phyloP scores from a whole-genome alignment of 2,888 invertebrate species.

The Pheosia gnoma region DNA sequence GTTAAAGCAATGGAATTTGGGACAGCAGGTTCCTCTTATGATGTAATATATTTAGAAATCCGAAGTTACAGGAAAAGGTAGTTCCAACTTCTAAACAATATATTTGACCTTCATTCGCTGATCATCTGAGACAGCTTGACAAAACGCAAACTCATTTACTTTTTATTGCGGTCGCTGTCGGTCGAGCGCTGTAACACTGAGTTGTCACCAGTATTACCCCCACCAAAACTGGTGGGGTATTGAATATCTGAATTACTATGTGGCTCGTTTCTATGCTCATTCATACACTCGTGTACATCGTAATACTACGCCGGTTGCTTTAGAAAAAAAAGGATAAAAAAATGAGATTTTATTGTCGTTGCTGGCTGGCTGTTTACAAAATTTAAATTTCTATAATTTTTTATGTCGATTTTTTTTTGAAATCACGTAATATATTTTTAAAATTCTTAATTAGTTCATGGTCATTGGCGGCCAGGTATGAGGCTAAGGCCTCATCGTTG shows the following conservation, averaged over 20 bases:
- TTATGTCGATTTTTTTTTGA: slow-evolving; percentile 5
- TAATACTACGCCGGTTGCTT: slow-evolving; percentile 17
- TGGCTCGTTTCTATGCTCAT: slow-evolving; percentile 23
- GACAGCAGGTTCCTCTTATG: no score
- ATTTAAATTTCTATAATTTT: background rate
- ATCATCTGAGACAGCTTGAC: slow-evolving; percentile 5
- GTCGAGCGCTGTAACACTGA: background rate
- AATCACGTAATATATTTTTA: slow-evolving; percentile 5
- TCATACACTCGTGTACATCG: slow-evolving; percentile 34
- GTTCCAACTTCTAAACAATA: background rate
- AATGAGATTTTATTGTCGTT: slow-evolving; percentile 7
- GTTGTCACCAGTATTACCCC: slow-evolving; percentile 19
- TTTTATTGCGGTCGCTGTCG: slow-evolving; percentile 2
- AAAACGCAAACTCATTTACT: slow-evolving; percentile 3
- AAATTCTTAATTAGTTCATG: slow-evolving; percentile 5
- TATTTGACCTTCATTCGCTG: background rate
- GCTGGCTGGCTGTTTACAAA: background rate
- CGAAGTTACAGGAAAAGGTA: no score
- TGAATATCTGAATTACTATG: slow-evolving; percentile 32
- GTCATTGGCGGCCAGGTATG: slow-evolving; percentile 11
- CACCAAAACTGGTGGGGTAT: slow-evolving; percentile 39
- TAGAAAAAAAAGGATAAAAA: slow-evolving; percentile 21
- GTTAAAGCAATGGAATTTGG: no score
- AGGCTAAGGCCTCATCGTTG: slow-evolving; percentile 51
- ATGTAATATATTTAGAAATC: no score